Conservation (phyloP, 2,888 invertebrate species). For the Caradrina clavipalpis region DNA sequence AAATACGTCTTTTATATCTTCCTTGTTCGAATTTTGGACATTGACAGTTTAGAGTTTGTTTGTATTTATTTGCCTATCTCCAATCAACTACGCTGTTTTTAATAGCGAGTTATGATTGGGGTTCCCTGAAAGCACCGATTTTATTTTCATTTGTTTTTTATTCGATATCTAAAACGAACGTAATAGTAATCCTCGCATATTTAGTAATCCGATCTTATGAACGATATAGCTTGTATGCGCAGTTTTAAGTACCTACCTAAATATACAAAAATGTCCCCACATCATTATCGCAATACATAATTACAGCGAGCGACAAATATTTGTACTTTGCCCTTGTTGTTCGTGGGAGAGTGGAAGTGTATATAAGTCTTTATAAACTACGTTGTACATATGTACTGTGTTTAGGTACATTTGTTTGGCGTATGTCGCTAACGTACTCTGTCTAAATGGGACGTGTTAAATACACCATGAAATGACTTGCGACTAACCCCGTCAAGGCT, state of each 20-base stretch:
- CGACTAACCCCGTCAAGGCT: slow-evolving; percentile 20
- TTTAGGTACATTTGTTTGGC: slow-evolving; percentile 14
- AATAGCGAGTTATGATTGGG: background rate
- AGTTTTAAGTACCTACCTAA: background rate
- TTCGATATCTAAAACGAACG: too few relatives aligned
- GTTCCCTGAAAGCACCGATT: too few relatives aligned
- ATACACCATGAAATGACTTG: slow-evolving; percentile 61
- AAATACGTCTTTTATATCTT: background rate
- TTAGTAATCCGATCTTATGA: background rate
- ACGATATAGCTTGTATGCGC: background rate
- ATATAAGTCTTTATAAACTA: slow-evolving; percentile 18
- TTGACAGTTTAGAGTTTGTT: background rate
- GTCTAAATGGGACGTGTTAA: slow-evolving; percentile 56
- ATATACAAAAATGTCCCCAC: slow-evolving; percentile 35
- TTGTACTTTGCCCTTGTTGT: slow-evolving; percentile 53
- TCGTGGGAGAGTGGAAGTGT: slow-evolving; percentile 39
- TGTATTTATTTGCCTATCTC: background rate
- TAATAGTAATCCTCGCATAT: background rate
- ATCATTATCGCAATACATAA: slow-evolving; percentile 47
- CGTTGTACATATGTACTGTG: background rate
- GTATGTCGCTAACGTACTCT: slow-evolving; percentile 22
- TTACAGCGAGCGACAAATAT: slow-evolving; percentile 48
- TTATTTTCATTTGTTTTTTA: too few relatives aligned
- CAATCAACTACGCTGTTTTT: background rate
- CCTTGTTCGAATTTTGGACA: background rate